These are phyloP conservation scores for Pipistrellus pygmaeus DNA, from an alignment of 2,797 vertebrate genomes.

Conservation along the genomic window DNA sequence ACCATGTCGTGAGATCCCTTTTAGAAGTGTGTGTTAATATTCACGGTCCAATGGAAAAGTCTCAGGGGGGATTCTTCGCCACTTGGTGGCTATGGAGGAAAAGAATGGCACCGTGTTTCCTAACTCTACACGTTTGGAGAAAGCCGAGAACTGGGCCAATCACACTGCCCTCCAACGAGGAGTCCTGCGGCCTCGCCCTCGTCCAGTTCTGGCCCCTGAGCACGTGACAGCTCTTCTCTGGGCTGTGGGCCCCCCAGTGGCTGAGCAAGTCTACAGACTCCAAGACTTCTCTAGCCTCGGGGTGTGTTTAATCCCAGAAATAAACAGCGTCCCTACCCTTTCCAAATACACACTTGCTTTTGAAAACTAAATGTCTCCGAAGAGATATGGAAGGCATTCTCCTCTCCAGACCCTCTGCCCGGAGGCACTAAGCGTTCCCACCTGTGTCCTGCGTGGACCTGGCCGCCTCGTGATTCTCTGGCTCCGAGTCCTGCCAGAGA, in stretches of 20 bases:
- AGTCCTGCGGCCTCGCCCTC: background rate
- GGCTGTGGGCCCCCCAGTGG: background rate
- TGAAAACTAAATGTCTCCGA: slow-evolving; percentile 69
- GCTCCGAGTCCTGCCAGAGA: slow-evolving; percentile 8
- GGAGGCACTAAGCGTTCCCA: slow-evolving; percentile 52
- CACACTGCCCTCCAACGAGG: background rate
- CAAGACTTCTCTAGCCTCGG: background rate
- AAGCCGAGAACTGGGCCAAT: background rate
- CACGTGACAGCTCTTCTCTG: background rate
- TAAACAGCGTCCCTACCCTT: slow-evolving; percentile 26
- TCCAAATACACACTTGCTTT: slow-evolving; percentile 59
- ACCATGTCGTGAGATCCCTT: slow-evolving; percentile 2
- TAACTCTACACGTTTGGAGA: background rate
- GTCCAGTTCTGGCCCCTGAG: no score
- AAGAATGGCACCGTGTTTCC: background rate
- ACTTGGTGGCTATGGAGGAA: background rate
- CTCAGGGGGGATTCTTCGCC: slow-evolving; percentile 19
- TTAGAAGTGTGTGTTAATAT: background rate
- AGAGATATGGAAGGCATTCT: slow-evolving; percentile 51
- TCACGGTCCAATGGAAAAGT: slow-evolving; percentile 7
- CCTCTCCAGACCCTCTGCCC: background rate
- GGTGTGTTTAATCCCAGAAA: slow-evolving; percentile 41
- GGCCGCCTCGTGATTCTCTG: background rate
- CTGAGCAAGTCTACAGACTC: background rate
- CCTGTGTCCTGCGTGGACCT: slow-evolving; percentile 13